phyloP scores from a whole-genome alignment of 2,888 invertebrate genomes.

The Stenoptilia bipunctidactyla region DNA sequence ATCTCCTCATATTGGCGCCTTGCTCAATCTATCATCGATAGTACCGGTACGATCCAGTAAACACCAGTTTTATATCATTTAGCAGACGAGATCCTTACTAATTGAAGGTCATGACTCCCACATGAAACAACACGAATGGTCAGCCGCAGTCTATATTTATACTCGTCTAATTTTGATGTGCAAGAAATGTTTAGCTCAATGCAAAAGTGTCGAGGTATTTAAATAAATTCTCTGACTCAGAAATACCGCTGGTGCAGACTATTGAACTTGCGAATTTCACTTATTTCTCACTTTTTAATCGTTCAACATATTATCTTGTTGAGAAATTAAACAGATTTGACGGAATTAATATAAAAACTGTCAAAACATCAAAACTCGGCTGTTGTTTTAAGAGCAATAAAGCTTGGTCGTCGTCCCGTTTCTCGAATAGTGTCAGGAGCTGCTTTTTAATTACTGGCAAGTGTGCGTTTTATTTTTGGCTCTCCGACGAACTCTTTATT shows the following conservation, averaged over 20 bases:
- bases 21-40: slow-evolving; percentile 28
- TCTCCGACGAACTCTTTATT: slow-evolving; percentile 21
- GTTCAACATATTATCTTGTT: no score
- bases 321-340: no score
- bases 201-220: slow-evolving; percentile 35
- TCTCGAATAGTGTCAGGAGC: no score
- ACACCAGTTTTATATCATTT: slow-evolving; percentile 28
- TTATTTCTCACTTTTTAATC: no score
- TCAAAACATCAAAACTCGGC: no score
- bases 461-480: slow-evolving; percentile 28
- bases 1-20: slow-evolving; percentile 26
- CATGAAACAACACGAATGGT: slow-evolving; percentile 33
- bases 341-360: no score
- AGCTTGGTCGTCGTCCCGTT: no score
- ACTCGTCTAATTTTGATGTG: slow-evolving; percentile 43
- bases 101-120: slow-evolving; percentile 54
- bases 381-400: no score
- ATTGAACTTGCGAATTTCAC: not conserved
- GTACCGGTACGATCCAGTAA: slow-evolving; percentile 30
- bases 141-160: slow-evolving; percentile 43
- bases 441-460: slow-evolving; percentile 8
- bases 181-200: slow-evolving; percentile 29
- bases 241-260: not conserved
- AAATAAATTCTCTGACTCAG: slow-evolving; percentile 34
- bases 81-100: slow-evolving; percentile 28